Percentiles rank a stretch among this genome's conserved stretches.
Evolutionary conservation across 2,113 vertebrate genomes (phyloP).

Genomic region (Lophotis ruficrista): DNA sequence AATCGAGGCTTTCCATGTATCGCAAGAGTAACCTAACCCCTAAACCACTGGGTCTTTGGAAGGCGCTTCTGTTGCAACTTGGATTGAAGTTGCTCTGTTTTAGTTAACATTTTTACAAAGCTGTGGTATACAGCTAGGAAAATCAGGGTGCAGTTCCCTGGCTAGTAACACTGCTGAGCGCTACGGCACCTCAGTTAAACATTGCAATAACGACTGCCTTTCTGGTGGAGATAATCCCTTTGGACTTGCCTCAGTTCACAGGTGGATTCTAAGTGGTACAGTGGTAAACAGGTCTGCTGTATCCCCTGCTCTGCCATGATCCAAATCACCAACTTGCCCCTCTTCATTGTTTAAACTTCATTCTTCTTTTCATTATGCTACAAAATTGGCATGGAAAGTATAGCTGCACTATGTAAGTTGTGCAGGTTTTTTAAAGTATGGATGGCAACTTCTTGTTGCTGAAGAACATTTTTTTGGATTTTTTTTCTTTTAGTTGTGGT

Average conservation of each 20-base stretch:
- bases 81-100: not conserved
- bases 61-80: not conserved
- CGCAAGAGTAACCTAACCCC: not conserved
- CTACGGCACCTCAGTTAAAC: not conserved
- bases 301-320: not conserved
- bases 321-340: not conserved
- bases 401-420: not conserved
- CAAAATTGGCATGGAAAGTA: not conserved
- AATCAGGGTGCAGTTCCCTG: not conserved
- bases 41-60: not conserved
- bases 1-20: not conserved
- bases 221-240: not conserved
- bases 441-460: not conserved
- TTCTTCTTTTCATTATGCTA: not conserved
- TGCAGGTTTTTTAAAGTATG: not conserved
- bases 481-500: not conserved
- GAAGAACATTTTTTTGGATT: not conserved
- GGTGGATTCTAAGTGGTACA: not conserved
- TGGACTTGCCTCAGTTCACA: not conserved
- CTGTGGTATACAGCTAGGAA: not conserved
- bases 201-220: not conserved
- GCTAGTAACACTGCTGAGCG: not conserved
- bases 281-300: not conserved
- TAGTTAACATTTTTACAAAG: not conserved
- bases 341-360: not conserved